phyloP scores from a whole-genome alignment of 92 coral and sea anemone species.

The Isaurus tuberculatus region DNA sequence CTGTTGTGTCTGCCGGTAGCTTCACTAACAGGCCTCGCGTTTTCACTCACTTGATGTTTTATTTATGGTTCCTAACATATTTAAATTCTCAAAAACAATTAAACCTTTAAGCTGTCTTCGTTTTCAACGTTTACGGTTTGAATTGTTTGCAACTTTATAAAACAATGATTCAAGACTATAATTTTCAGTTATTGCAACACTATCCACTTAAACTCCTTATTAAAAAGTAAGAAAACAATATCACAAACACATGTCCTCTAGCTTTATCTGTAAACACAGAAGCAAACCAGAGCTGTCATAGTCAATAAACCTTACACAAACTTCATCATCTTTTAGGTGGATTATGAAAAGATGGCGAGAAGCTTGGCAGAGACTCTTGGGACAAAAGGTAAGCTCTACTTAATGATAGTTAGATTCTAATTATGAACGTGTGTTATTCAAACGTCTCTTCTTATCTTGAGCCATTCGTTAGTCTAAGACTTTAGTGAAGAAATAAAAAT shows the following conservation, averaged over 20 bases:
- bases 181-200: background rate
- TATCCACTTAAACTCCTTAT: background rate
- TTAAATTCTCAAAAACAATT: background rate
- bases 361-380: constrained; percentile 42
- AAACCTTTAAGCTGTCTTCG: background rate
- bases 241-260: background rate
- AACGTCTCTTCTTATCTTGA: no score
- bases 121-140: background rate
- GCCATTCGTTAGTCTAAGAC: no score
- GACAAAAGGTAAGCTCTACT: constrained; percentile 32
- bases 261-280: background rate
- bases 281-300: background rate
- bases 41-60: background rate
- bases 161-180: constrained; percentile 10
- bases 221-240: background rate
- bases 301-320: background rate
- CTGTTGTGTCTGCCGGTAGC: no score
- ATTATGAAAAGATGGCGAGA: constrained; percentile 51
- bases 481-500: no score
- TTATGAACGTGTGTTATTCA: background rate
- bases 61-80: background rate
- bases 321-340: constrained; percentile 32
- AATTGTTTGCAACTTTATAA: background rate
- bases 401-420: background rate
- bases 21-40: background rate